These are phyloP conservation scores for Gymnocheta viridis DNA, from an alignment of 2,888 invertebrate species.

Conservation along the genomic window DNA sequence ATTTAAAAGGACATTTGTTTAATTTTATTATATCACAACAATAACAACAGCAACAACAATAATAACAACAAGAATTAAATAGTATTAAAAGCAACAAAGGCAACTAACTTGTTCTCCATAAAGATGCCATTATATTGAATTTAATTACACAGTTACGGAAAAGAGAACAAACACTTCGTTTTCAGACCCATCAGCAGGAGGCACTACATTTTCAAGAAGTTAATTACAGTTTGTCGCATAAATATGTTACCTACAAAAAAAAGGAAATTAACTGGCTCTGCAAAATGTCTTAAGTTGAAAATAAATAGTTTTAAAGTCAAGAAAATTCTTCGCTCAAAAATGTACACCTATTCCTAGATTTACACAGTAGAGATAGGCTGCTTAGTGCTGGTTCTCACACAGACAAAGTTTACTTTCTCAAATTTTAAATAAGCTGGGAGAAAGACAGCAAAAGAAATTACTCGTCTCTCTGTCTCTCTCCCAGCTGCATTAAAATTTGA, in stretches of 20 bases:
- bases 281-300: too few species aligned
- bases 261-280: too few species aligned
- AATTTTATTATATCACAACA: constrained; percentile 48
- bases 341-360: too few species aligned
- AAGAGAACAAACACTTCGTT: constrained; percentile 8
- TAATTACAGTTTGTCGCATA: not conserved
- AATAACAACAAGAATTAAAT: not conserved
- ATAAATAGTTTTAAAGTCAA: too few species aligned
- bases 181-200: not conserved
- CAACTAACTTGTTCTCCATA: constrained; percentile 57
- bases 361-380: too few species aligned
- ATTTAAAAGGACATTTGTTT: constrained; percentile 57
- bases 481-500: too few species aligned
- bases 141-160: constrained; percentile 62
- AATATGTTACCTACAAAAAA: not conserved
- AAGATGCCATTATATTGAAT: constrained; percentile 66
- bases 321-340: too few species aligned
- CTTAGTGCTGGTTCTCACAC: too few species aligned
- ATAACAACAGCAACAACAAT: not conserved
- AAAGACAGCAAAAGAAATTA: too few species aligned
- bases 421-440: too few species aligned
- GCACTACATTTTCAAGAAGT: not conserved
- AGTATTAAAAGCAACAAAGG: constrained; percentile 30
- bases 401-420: too few species aligned
- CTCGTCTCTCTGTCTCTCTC: too few species aligned